Conservation (phyloP, 2,113 vertebrate species). For the Baryphthengus martii region DNA sequence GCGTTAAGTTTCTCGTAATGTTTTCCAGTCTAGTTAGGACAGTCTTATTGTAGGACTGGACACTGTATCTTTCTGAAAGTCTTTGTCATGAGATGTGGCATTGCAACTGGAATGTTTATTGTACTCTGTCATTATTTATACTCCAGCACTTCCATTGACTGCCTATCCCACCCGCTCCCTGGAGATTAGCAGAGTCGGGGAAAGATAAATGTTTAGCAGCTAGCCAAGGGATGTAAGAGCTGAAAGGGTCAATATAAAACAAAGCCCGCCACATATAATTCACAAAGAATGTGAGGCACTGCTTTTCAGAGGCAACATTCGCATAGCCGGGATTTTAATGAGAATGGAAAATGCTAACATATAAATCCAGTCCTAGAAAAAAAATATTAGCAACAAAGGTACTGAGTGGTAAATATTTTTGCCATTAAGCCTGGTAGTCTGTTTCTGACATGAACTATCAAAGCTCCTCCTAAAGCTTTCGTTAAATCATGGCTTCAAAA, state of each 20-base stretch:
- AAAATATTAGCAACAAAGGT: background rate
- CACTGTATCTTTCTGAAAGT: background rate
- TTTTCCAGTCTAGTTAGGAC: background rate
- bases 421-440: background rate
- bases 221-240: background rate
- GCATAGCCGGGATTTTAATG: background rate
- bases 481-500: background rate
- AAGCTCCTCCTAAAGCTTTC: background rate
- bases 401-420: constrained; percentile 26
- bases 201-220: background rate
- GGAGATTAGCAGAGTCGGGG: background rate
- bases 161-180: background rate
- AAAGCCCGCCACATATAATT: background rate
- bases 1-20: background rate
- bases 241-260: constrained; percentile 14
- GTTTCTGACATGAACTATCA: background rate
- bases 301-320: background rate
- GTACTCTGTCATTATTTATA: background rate
- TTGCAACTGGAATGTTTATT: background rate
- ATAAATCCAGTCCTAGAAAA: background rate
- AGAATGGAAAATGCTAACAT: constrained; percentile 6
- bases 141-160: background rate
- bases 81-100: background rate
- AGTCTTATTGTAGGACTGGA: background rate
- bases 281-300: background rate